Percentiles rank a stretch among this genome's conserved stretches.
These are phyloP conservation scores for Cossypha polioptera DNA, from an alignment of 2,797 vertebrate genomes.

Conservation along the genomic window DNA sequence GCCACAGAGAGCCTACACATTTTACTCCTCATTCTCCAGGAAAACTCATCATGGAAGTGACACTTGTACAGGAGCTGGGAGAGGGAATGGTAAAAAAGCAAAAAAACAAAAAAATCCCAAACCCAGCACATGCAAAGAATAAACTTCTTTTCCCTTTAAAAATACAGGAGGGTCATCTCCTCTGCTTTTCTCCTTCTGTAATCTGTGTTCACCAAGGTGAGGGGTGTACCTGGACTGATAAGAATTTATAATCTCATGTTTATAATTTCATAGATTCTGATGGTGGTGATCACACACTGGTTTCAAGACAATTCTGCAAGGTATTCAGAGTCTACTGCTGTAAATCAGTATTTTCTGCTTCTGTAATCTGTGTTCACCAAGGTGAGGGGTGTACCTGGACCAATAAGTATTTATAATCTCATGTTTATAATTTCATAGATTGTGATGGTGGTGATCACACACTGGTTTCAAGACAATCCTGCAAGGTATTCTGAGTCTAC, in stretches of 20 bases:
- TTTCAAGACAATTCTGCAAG: no score
- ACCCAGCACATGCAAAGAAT: background rate
- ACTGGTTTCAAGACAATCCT: no score
- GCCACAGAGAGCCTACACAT: constrained; percentile 72
- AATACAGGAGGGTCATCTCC: background rate
- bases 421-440: background rate
- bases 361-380: background rate
- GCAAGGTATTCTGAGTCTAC: background rate
- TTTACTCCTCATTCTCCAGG: constrained; percentile 68
- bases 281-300: no score
- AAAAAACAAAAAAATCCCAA: background rate
- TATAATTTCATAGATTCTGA: no score
- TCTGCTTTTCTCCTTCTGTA: background rate
- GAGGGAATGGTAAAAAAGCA: constrained; percentile 56
- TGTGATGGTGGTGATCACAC: background rate
- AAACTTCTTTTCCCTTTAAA: constrained; percentile 18
- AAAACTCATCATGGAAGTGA: constrained; percentile 74
- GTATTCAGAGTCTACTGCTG: background rate
- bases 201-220: background rate
- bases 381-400: background rate
- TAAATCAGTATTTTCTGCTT: background rate
- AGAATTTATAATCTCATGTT: no score
- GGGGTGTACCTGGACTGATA: no score
- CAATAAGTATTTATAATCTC: background rate
- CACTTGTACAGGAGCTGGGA: constrained; percentile 69